Evolutionary conservation across 2,113 vertebrate genomes (phyloP), one percentile per base, ranked within the genome.

Genomic region (Sula dactylatra): DNA sequence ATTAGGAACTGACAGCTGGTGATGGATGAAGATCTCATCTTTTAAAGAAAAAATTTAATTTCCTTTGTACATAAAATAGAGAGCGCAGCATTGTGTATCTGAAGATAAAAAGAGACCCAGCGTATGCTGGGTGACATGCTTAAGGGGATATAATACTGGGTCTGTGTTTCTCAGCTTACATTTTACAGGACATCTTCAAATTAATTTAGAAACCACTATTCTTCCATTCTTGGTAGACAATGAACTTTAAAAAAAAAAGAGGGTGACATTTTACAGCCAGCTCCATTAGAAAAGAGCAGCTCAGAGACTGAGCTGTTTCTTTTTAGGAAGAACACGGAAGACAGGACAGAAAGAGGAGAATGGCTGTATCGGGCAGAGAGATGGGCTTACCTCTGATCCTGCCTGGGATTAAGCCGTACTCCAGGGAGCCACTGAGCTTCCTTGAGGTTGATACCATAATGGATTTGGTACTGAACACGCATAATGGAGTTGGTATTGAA

Each of bases 1-100:
- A 95, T 94, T 95, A 94, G 89, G 78, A 91, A 82, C 64, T 91
- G 92, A 93, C 91, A 96, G 87, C 62, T 91, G 70, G 59, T 81
- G 83, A 96, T 65, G 78, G 77, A 96, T 96, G 83, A 96, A 83
- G 86, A 95, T 95, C 85, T 93, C 95, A 86, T 95, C 88, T 93
- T 88, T 93, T 94, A 83, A 92, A 95, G 88, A 95, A 96, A 92
- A 94, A 94, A 95, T 94, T 95, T 96, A 90, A 96, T 97, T 97
- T 97, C 91, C 96, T 96, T 82, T 93, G 70, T 82, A 95, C 88
- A 91, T 82, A 95, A 84, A 93, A 90, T 55, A 96, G 40, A 93
- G 58, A 85, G 72, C 54, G 77, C n/a, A 91, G 73, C 76, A 88
- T 70, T 97, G 85, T 92, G 73, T 74, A 94, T 80, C 78, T 86